A percentile compares a stretch with the other conserved stretches of the same genome.
Evolutionary conservation across 2,113 vertebrate species (phyloP).

Genomic region (Corythaeola cristata): DNA sequence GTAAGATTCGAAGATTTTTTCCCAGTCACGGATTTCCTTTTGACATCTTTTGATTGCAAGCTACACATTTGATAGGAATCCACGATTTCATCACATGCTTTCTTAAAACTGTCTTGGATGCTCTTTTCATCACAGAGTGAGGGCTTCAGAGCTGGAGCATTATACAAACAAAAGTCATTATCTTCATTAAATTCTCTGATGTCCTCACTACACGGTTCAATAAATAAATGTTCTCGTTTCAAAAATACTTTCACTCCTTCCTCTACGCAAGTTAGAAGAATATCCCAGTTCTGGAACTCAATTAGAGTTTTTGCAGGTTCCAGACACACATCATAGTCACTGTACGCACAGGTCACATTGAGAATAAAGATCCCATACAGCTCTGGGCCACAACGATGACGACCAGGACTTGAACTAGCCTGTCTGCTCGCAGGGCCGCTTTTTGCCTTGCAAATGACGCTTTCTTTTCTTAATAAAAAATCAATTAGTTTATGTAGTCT

Average conservation of each 20-base stretch:
- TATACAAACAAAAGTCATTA: conserved; percentile 60
- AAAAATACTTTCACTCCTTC: conserved; percentile 89
- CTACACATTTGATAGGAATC: conserved; percentile 75
- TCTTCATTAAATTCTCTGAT: conserved; percentile 73
- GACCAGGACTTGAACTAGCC: conserved; percentile 73
- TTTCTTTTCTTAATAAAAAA: conserved; percentile 85
- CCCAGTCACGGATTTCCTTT: conserved; percentile 67
- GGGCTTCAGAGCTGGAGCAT: conserved; percentile 28
- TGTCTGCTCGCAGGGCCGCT: conserved; percentile 56
- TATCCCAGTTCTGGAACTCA: conserved; percentile 93
- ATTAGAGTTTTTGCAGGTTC: conserved; percentile 94
- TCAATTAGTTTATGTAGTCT: conserved; percentile 90
- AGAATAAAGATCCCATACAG: conserved; percentile 86
- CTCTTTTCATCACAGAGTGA: not conserved
- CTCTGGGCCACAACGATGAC: conserved; percentile 79
- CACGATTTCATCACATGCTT: conserved; percentile 48
- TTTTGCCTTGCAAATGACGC: conserved; percentile 77
- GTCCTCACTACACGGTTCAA: conserved; percentile 80
- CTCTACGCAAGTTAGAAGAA: conserved; percentile 83
- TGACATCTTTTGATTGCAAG: conserved; percentile 84
- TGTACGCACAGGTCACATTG: conserved; percentile 84
- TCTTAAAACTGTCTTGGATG: conserved; percentile 47
- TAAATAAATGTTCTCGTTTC: conserved; percentile 83
- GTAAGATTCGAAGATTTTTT: not conserved
- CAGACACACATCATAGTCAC: conserved; percentile 91